phyloP scores from a whole-genome alignment of 1,140 invertebrate genomes.

The Pachypeltis micranthus region DNA sequence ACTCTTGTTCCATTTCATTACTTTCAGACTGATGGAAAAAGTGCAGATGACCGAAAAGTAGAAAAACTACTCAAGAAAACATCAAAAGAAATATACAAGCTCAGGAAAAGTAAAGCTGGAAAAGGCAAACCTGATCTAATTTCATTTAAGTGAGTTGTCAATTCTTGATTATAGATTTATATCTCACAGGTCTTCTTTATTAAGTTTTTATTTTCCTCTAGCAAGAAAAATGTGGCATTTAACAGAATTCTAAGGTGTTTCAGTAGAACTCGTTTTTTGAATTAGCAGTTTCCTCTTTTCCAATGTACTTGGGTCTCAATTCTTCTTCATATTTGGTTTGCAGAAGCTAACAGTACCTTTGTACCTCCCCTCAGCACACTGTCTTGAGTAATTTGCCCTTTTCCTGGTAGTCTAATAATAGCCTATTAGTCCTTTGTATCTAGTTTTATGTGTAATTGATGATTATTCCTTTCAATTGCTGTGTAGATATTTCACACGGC shows the following conservation, averaged over 20 bases:
- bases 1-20: conserved; percentile 10
- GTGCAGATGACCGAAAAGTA: conserved; percentile 59
- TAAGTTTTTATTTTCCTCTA: neutral
- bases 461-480: no score
- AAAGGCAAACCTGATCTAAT: conserved; percentile 80
- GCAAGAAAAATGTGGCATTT: neutral
- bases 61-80: conserved; percentile 74
- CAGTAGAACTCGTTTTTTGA: neutral
- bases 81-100: conserved; percentile 77
- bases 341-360: no score
- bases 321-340: no score
- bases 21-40: conserved; percentile 40
- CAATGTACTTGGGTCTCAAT: neutral
- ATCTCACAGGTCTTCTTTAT: neutral
- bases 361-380: no score
- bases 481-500: no score
- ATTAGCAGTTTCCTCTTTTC: neutral
- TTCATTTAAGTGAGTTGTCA: conserved; percentile 79
- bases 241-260: neutral
- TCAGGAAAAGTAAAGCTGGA: conserved; percentile 75
- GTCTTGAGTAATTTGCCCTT: no score
- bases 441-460: no score
- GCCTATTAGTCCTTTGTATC: no score
- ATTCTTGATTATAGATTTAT: no score
- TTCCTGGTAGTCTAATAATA: no score